Evolutionary conservation across 2,797 vertebrate genomes (phyloP), one percentile per base, ranked within the genome.

Genomic region (Aldrovandia affinis): DNA sequence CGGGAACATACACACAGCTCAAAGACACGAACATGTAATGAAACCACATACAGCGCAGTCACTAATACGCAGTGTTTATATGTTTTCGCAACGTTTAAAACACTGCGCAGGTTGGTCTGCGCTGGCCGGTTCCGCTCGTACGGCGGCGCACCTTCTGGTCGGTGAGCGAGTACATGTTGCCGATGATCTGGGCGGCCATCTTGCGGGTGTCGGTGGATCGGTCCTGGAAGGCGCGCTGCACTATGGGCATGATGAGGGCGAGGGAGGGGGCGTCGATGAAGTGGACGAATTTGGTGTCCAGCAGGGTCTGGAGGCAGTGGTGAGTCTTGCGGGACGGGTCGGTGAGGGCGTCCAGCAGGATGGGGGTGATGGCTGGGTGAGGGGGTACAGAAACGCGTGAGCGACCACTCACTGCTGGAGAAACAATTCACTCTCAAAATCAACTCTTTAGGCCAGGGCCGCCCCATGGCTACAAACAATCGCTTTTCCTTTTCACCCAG

Each of bases 141-240:
- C 7, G 30, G 50, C 7, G 0, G 1, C 52, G 54, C 87, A 99
- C 98, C 98, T 99, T 99, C 94, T 99, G 98, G 90, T 99, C 98
- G 0, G 98, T 99, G 82, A 99, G 95, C 3, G 98, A 99, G 93
- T 99, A 99, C 98, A 99, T 99, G 95, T 99, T 99, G 88, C 98
- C 98, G 59, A 99, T 99, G 87, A 99, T 99, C 94, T 99, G 98
- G 25, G 98, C 98, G 0, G 98, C 98, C 98, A 99, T 99, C 91
- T 99, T 99, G 89, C 98, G 96, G 0, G 98, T 99, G 92, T 99
- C 98, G 0, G 98, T 99, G 89, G 98, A 99, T 57, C 98, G 97
- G 88, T 99, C 98, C 89, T 98, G 98, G 90, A 99, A 99, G 87
- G 98, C 98, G 88, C 98, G 95, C 94, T 99, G 98, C 42, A 99